These are phyloP conservation scores for Heliconius congener DNA, from an alignment of 1,140 invertebrate genomes.

Conservation along the genomic window DNA sequence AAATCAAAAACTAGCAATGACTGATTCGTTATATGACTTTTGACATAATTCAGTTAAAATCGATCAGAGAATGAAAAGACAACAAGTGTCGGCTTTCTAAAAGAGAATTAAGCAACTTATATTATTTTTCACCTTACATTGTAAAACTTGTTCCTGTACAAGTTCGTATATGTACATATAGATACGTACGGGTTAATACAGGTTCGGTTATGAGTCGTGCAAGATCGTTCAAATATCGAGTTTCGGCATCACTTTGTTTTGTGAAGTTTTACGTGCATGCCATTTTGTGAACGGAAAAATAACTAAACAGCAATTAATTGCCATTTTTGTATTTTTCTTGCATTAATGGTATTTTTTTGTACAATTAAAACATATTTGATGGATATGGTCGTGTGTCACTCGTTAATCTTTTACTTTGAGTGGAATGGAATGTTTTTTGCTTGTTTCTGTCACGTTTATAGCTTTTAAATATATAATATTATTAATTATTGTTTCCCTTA, in stretches of 20 bases:
- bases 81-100: conserved; percentile 41
- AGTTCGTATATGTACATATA: conserved; percentile 41
- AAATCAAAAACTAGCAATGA: neutral
- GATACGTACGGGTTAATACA: neutral
- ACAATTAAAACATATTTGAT: neutral
- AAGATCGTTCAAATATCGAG: conserved; percentile 44
- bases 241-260: conserved; percentile 48
- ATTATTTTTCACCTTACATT: conserved; percentile 50
- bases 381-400: neutral
- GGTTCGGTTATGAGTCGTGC: conserved; percentile 37
- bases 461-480: no score
- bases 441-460: no score
- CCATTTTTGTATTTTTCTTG: neutral
- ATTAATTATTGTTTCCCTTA: no score
- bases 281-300: conserved; percentile 4
- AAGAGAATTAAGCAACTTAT: conserved; percentile 23
- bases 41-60: neutral
- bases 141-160: conserved; percentile 45
- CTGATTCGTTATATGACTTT: neutral
- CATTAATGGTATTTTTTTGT: neutral
- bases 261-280: neutral
- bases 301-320: neutral
- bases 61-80: conserved; percentile 41
- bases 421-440: neutral
- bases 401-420: neutral